Base-by-base conservation (phyloP, 2,113 vertebrate species). In the Cyanoderma ruficeps region DNA sequence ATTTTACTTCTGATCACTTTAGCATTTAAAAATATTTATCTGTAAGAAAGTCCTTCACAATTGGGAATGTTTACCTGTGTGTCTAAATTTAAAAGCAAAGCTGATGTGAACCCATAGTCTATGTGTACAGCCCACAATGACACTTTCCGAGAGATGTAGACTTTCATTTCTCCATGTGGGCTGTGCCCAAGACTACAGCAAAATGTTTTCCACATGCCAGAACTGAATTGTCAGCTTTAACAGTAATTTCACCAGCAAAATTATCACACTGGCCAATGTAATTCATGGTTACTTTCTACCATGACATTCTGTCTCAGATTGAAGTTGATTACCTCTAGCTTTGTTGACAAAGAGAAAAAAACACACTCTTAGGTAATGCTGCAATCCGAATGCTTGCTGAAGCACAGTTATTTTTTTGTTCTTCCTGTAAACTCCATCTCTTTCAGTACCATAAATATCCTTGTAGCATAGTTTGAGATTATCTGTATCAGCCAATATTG, bases 321-420 rank as follows among this genome's bases (percentile, higher is more conserved):
- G 67, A 92, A 94, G 91, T 60, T 65, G 87, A 97, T 95, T 96
- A 94, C 53, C 84, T 97, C 79, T 96, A 96, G 67, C 42, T 97
- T 96, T 97, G 95, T 97, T 22, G 28, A 90, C 90, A 94, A 96
- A 96, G 71, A 10, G 37, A 96, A 97, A 90, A 92, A 92, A 81
- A 87, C 12, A 4, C 90, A 96, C 78, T 95, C 64, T 53, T 80
- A 96, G 90, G 68, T 61, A 93, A 94, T 88, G 91, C 52, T 90
- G 81, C 55, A 92, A 95, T 77, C 35, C 52, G 85, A 96, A 92
- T 67, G 42, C 52, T 79, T 93, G 70, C 80, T 60, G 90, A 94
- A 94, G 55, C 53, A 52, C 16, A 19, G 49, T 52, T 6, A 78
- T 83, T 87, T 96, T 96, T 94, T 97, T 69, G 49, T 86, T 91